Evolutionary conservation across 2,888 invertebrate genomes (phyloP).

Genomic region (Trisateles emortualis): DNA sequence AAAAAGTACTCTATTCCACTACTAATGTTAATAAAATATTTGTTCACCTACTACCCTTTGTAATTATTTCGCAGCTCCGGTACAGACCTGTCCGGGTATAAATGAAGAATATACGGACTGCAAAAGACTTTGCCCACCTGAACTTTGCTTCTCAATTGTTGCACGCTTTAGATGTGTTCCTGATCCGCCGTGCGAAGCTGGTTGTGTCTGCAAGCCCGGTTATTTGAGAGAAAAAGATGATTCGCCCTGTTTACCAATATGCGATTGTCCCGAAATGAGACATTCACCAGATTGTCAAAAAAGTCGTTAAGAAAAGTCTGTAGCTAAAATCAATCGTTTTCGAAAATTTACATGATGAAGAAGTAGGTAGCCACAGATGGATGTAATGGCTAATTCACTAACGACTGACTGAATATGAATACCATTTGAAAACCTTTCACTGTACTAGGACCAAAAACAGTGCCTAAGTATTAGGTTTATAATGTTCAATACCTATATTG

Average conservation of each 20-base stretch:
- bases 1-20: no score
- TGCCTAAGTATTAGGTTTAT: no score
- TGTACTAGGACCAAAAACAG: no score
- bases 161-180: neutral
- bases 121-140: slow-evolving; percentile 9
- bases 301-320: neutral
- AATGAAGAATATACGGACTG: slow-evolving; percentile 27
- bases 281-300: slow-evolving; percentile 13
- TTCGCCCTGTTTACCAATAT: slow-evolving; percentile 3
- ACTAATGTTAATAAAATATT: no score
- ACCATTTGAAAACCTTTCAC: no score
- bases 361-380: no score
- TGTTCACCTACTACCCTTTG: no score
- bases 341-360: no score
- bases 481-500: no score
- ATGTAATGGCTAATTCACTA: no score
- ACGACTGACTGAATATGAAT: no score
- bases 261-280: slow-evolving; percentile 14
- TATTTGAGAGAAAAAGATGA: neutral
- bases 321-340: no score
- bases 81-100: slow-evolving; percentile 12
- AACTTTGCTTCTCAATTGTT: slow-evolving; percentile 4
- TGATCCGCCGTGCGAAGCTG: neutral
- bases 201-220: slow-evolving; percentile 4
- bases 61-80: neutral